A percentile compares a stretch with the other conserved stretches of the same genome.
Evolutionary conservation across 2,113 vertebrate genomes (phyloP).

Genomic region (Phaetusa simplex): DNA sequence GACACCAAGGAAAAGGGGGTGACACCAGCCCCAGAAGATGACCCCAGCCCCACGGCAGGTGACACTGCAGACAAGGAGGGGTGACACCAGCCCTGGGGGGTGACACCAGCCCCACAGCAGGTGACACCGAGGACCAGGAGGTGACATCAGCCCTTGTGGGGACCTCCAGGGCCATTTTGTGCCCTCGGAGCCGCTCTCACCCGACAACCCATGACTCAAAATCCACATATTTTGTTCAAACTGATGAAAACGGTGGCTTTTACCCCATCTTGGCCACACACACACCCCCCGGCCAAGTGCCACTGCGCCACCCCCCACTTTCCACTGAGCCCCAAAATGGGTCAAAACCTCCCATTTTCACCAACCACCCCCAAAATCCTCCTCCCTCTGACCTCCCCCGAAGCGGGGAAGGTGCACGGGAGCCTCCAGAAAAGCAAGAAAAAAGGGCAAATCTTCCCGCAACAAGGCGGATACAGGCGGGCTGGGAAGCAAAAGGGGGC

Average conservation of each 20-base stretch:
- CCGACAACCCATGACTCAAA: not conserved
- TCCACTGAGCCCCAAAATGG: not conserved
- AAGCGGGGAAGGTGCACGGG: not conserved
- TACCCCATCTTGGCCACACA: not conserved
- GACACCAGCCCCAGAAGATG: not conserved
- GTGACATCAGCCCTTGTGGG: not conserved
- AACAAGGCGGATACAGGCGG: accelerated
- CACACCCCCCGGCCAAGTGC: not conserved
- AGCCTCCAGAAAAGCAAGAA: not conserved
- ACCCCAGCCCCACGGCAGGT: not conserved
- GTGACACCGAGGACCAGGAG: not conserved
- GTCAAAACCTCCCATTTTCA: not conserved
- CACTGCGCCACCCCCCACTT: not conserved
- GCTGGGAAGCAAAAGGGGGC: not conserved
- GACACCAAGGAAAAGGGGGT: not conserved
- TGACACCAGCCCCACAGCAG: not conserved
- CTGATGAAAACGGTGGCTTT: not conserved
- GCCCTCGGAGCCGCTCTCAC: not conserved
- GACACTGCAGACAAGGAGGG: not conserved
- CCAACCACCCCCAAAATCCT: not conserved
- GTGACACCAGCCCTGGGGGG: not conserved
- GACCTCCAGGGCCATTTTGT: not conserved
- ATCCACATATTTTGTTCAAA: not conserved
- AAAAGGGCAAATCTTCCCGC: not conserved
- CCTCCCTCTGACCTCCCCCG: not conserved